A percentile compares a stretch with the other conserved stretches of the same genome.
Evolutionary conservation across 2,888 invertebrate species (phyloP).

Genomic region (Heliconius ismenius): DNA sequence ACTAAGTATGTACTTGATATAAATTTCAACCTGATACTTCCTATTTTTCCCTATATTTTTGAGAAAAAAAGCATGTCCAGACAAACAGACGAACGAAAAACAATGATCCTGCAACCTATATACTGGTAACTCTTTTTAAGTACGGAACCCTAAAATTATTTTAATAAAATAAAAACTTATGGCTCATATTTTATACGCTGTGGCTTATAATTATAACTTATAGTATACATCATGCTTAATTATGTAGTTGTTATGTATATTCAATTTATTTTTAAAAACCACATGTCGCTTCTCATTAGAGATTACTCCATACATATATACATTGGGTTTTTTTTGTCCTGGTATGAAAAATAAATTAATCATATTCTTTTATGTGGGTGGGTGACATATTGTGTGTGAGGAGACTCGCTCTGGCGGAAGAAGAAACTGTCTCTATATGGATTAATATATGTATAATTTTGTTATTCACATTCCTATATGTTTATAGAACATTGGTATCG

Average conservation of each 20-base stretch:
- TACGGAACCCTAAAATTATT: not conserved
- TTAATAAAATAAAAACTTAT: too few relatives aligned
- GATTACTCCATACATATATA: not conserved
- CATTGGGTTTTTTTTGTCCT: not conserved
- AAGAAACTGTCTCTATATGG: not conserved
- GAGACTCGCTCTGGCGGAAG: not conserved
- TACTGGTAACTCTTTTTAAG: too few relatives aligned
- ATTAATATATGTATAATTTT: not conserved
- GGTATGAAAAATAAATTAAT: constrained; percentile 4
- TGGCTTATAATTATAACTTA: too few relatives aligned
- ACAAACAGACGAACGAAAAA: not conserved
- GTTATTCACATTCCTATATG: not conserved
- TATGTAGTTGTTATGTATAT: not conserved
- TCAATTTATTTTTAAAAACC: not conserved
- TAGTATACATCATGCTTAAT: too few relatives aligned
- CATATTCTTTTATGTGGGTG: not conserved
- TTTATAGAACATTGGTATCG: not conserved
- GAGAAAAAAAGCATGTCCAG: not conserved
- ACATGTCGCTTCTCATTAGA: not conserved
- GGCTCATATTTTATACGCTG: not conserved
- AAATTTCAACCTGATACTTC: not conserved
- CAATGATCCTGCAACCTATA: not conserved
- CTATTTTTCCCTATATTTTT: not conserved
- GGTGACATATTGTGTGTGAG: constrained; percentile 4
- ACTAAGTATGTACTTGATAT: not conserved